Evolutionary conservation across 35 echinoderm and acorn worm genomes (phyloP).

Genomic region (Eucidaris tribuloides): DNA sequence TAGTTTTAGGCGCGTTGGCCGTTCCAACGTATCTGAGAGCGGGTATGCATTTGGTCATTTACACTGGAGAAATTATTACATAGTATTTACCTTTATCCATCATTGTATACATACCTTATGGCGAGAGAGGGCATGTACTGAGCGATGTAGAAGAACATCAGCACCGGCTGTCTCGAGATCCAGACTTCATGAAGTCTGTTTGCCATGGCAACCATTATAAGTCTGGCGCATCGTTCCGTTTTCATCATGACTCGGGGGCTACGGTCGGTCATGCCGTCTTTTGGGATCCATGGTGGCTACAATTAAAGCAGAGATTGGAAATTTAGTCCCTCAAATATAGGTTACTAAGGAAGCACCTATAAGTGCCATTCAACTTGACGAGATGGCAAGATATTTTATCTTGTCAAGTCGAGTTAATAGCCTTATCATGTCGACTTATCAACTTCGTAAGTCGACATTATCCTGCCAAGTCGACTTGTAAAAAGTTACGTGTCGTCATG

Average conservation of each 20-base stretch:
- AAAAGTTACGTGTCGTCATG: too few species aligned
- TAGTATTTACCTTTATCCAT: neutral
- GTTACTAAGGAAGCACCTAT: neutral
- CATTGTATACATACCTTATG: constrained; percentile 39
- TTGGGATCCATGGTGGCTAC: constrained; percentile 51
- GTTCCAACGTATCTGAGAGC: neutral
- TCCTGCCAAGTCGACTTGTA: too few species aligned
- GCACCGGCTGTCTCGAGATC: constrained; percentile 52
- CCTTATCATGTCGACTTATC: neutral
- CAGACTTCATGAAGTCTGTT: constrained; percentile 74
- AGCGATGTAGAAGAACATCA: constrained; percentile 53
- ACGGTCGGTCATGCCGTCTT: constrained; percentile 35
- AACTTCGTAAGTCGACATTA: too few species aligned
- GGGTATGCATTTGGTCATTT: neutral
- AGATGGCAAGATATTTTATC: neutral
- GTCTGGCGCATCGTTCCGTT: constrained; percentile 67
- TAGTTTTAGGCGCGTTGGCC: neutral
- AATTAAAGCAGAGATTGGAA: neutral
- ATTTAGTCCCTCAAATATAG: neutral
- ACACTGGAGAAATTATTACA: neutral
- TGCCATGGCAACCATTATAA: constrained; percentile 64
- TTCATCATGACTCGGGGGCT: constrained; percentile 15
- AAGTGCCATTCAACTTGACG: neutral
- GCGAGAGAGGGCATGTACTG: constrained; percentile 61
- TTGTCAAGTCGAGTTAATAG: neutral